Conservation (phyloP, 35 echinoderm and acorn worm species). For the Apostichopus californicus region DNA sequence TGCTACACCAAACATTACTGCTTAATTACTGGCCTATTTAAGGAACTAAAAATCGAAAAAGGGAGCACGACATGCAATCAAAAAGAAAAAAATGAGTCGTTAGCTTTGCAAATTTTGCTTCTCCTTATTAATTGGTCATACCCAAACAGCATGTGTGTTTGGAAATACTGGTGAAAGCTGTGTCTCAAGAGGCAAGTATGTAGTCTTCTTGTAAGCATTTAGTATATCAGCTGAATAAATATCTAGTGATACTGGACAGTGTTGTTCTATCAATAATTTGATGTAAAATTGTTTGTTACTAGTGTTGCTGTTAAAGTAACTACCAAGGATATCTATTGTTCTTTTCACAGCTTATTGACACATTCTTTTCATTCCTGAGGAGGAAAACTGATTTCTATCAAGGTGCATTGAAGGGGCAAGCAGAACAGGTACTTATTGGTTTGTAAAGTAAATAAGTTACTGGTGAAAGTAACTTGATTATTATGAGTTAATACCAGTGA, state of each 20-base stretch:
- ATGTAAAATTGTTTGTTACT: too few relatives aligned
- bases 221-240: not conserved
- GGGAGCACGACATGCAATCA: too few relatives aligned
- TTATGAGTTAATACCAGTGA: not conserved
- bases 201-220: too few relatives aligned
- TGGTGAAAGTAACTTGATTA: not conserved
- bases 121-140: too few relatives aligned
- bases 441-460: too few relatives aligned
- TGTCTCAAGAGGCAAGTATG: too few relatives aligned
- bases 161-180: too few relatives aligned
- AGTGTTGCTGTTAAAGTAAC: too few relatives aligned
- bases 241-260: not conserved
- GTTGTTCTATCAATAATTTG: not conserved
- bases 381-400: conserved; percentile 95
- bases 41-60: too few relatives aligned
- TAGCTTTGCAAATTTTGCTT: too few relatives aligned
- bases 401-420: conserved; percentile 83
- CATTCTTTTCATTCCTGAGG: conserved; percentile 92
- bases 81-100: too few relatives aligned
- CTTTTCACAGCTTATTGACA: conserved; percentile 75
- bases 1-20: not conserved
- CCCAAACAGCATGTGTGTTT: too few relatives aligned
- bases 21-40: not conserved
- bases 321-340: not conserved
- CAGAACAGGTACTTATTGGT: conserved; percentile 74